phyloP scores from a whole-genome alignment of 2,888 invertebrate genomes.

The Lasiommata megera region DNA sequence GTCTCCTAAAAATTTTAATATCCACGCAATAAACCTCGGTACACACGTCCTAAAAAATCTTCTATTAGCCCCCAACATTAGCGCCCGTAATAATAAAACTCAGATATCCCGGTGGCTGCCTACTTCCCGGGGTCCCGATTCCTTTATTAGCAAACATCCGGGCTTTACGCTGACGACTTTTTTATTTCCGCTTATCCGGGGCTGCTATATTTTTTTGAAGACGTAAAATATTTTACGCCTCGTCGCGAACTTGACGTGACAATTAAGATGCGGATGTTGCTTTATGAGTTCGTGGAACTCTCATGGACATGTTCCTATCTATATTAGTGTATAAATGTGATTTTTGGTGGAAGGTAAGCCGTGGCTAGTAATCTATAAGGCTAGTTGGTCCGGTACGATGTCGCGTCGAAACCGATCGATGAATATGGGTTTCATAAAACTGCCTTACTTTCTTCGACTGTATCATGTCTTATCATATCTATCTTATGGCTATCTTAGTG shows the following conservation, averaged over 20 bases:
- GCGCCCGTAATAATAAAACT: constrained; percentile 67
- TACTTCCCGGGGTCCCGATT: constrained; percentile 48
- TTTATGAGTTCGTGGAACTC: neutral
- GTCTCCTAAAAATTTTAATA: constrained; percentile 6
- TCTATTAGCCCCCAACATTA: constrained; percentile 56
- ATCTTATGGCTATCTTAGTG: too few species aligned
- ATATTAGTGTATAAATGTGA: too few species aligned
- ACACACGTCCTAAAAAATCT: constrained; percentile 36
- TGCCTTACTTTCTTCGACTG: too few species aligned
- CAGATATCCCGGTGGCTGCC: constrained; percentile 45
- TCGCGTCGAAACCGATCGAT: too few species aligned
- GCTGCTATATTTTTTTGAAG: constrained; percentile 38
- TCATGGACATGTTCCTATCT: neutral
- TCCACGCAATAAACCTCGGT: constrained; percentile 25
- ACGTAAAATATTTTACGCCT: constrained; percentile 34
- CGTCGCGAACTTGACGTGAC: constrained; percentile 27
- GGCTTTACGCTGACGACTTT: constrained; percentile 69
- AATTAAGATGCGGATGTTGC: constrained; percentile 23
- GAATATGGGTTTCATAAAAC: too few species aligned
- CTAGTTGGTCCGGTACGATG: too few species aligned
- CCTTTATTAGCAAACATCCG: constrained; percentile 69
- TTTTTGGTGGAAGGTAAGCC: too few species aligned
- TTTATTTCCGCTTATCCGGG: constrained; percentile 66
- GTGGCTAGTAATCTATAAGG: too few species aligned
- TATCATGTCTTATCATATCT: too few species aligned